Evolutionary conservation across 2,888 invertebrate species (phyloP), one percentile per base, ranked within the genome.

Genomic region (Ceramica pisi): DNA sequence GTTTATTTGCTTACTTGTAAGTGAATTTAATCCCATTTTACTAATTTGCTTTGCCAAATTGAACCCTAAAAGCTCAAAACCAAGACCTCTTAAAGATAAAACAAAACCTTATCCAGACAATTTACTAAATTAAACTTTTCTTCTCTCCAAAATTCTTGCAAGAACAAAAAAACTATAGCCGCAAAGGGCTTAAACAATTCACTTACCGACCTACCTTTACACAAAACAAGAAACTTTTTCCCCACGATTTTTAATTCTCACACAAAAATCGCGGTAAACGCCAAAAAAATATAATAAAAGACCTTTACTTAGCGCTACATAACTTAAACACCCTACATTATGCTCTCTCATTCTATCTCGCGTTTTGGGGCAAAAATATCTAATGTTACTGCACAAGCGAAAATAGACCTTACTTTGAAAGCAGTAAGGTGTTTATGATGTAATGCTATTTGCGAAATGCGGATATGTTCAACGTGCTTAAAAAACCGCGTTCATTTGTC

Each of bases 401-500:
- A 83, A 82, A 77, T 81, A 61, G 62, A 83, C 89, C 75, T 82
- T 91, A 89, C 60, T 5, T 2, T 35, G 3, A 19, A 19, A 9
- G 12, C 8, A 12, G 51, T 84, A 90, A 85, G 85, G 85, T 75
- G 59, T 72, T 74, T 76, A 67, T 62, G 64, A 75, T 76, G 71
- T 83, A 81, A 75, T 78, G 76, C 71, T 76, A 78, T 83, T 81
- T 78, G 82, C 81, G 84, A 88, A 87, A 87, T 83, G 86, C 87
- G 89, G 88, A 92, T 90, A 91, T 90, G 91, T 90, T 91, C 90
- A 91, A 89, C 91, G 93, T 92, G 92, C 91, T 94, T 94, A 94
- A 95, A 94, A 94, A 95, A 94, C 94, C 94, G 91, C 95, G 92
- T 94, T 92, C 94, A 94, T 95, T 95, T 95, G 95, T 95, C 94